Percentiles rank a stretch among this genome's conserved stretches.
phyloP scores from a whole-genome alignment of 1,140 invertebrate species.

The Diprion similis region DNA sequence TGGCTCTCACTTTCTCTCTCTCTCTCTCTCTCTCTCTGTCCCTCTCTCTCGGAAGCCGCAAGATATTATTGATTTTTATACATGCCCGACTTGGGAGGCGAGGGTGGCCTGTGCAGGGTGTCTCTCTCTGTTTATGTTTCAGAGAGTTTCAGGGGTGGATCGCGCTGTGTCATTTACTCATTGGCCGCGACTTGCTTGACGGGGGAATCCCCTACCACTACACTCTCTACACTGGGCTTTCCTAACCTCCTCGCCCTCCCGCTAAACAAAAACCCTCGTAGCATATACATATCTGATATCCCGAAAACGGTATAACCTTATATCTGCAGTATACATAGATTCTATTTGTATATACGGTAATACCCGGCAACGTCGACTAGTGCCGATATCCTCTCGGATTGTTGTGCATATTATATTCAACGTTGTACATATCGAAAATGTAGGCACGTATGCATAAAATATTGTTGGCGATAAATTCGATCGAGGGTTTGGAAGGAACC shows the following conservation, averaged over 20 bases:
- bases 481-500: no score
- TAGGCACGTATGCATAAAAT: no score
- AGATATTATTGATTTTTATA: slow-evolving; percentile 64
- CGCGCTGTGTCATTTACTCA: slow-evolving; percentile 42
- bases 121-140: slow-evolving; percentile 17
- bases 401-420: no score
- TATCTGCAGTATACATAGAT: no score
- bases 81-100: slow-evolving; percentile 29
- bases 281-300: no score
- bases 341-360: no score
- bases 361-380: no score
- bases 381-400: no score
- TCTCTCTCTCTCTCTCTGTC: slow-evolving; percentile 19
- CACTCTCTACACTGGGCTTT: slow-evolving; percentile 28
- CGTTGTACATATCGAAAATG: no score
- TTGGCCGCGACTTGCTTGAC: slow-evolving; percentile 32
- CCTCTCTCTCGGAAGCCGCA: slow-evolving; percentile 52
- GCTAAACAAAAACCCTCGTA: no score
- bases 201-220: slow-evolving; percentile 29
- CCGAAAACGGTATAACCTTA: no score
- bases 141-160: slow-evolving; percentile 38
- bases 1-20: slow-evolving; percentile 5
- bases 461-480: no score
- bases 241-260: slow-evolving; percentile 30
- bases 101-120: slow-evolving; percentile 13